Evolutionary conservation across 2,888 invertebrate species (phyloP).

Genomic region (Drosophila mayaguana): DNA sequence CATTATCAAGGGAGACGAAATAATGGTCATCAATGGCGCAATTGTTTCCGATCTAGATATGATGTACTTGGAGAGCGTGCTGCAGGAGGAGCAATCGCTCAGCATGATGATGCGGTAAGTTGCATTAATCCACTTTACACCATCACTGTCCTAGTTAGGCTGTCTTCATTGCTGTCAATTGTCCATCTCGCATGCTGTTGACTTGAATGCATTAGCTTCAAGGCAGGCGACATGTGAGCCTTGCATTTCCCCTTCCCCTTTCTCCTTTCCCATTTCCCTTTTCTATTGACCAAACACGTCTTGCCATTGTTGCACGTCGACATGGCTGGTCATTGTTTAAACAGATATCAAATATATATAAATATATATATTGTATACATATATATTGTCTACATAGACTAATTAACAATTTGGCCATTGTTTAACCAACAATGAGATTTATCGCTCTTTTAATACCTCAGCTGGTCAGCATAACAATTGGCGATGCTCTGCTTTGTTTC

Average conservation of each 20-base stretch:
- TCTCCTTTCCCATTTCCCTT: constrained; percentile 21
- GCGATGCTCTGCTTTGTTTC: constrained; percentile 2
- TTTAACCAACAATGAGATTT: constrained; percentile 40
- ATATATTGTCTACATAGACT: constrained; percentile 40
- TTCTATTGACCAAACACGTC: constrained; percentile 41
- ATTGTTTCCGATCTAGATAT: constrained; percentile 99
- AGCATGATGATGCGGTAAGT: constrained; percentile 97
- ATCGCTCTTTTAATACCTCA: constrained; percentile 38
- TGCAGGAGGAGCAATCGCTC: constrained; percentile 96
- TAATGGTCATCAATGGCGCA: constrained; percentile 99
- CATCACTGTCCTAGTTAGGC: neutral
- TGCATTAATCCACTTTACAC: constrained; percentile 20
- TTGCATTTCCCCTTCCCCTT: constrained; percentile 11
- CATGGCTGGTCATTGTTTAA: constrained; percentile 53
- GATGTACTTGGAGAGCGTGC: constrained; percentile 99
- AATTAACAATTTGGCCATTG: constrained; percentile 62
- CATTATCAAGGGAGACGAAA: constrained; percentile 98
- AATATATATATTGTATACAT: constrained; percentile 17
- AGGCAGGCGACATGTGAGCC: constrained; percentile 13
- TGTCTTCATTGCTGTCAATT: constrained; percentile 36
- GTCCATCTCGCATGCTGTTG: constrained; percentile 45
- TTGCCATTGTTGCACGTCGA: constrained; percentile 31
- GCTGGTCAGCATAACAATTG: constrained; percentile 24
- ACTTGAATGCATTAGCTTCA: constrained; percentile 32
- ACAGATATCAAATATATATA: constrained; percentile 13